These are phyloP conservation scores for Drosophila subquinaria DNA, from an alignment of 2,888 invertebrate genomes.

Conservation along the genomic window DNA sequence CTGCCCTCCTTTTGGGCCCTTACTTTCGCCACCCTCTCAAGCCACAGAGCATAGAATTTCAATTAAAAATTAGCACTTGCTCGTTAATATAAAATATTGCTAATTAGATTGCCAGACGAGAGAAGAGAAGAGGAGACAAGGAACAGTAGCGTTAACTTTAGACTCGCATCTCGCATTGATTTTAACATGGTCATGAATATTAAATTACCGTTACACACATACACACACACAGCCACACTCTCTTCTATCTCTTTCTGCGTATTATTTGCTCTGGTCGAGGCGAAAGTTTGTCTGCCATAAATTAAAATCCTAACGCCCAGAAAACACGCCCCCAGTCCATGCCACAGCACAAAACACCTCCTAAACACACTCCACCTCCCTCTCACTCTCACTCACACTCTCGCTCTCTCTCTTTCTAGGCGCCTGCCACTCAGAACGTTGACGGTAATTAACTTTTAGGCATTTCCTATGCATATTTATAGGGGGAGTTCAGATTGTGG, in stretches of 20 bases:
- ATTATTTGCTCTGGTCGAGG: slow-evolving; percentile 46
- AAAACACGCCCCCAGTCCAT: slow-evolving; percentile 58
- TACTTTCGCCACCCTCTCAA: not conserved
- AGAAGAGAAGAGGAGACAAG: not conserved
- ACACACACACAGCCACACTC: slow-evolving; percentile 8
- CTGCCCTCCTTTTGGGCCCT: no score
- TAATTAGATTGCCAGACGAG: slow-evolving; percentile 68
- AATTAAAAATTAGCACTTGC: slow-evolving; percentile 77
- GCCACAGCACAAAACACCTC: not conserved
- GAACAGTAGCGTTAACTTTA: slow-evolving; percentile 37
- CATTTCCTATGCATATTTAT: slow-evolving; percentile 80
- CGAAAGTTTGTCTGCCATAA: slow-evolving; percentile 77
- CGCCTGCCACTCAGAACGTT: slow-evolving; percentile 76
- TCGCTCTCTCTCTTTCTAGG: slow-evolving; percentile 3
- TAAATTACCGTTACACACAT: slow-evolving; percentile 68
- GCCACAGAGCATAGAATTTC: slow-evolving; percentile 64
- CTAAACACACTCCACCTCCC: not conserved
- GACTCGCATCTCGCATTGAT: slow-evolving; percentile 66
- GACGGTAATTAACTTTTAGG: slow-evolving; percentile 81
- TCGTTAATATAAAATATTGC: slow-evolving; percentile 79
- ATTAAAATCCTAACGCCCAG: slow-evolving; percentile 73
- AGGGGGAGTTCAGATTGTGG: slow-evolving; percentile 29
- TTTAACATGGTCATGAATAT: slow-evolving; percentile 80
- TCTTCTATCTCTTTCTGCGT: slow-evolving; percentile 6
- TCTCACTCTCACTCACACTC: not conserved